Base-by-base conservation (phyloP, 2,797 vertebrate species). In the Varecia variegata region DNA sequence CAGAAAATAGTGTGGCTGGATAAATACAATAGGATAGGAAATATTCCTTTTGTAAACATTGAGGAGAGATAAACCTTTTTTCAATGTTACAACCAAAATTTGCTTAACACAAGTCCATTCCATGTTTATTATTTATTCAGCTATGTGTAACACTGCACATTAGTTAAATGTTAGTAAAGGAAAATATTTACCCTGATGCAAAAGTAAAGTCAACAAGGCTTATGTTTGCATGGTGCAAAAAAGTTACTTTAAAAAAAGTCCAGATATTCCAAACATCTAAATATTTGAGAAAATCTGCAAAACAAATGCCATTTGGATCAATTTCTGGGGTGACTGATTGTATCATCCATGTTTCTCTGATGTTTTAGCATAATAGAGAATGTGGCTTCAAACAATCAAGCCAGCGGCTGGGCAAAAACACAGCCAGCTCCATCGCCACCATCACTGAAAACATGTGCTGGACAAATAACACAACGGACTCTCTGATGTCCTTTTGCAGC, bases 251-350 rank as follows among this genome's bases (percentile, higher is more conserved):
- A 18, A 60, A 93, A 92, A 87, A 35, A 12, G 50, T 21, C 43
- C 65, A n/a, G 47, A 32, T 91, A 79, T 56, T 86, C 88, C 92
- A 95, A 95, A 95, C 45, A 93, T 67, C 80, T 82, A 94, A 89
- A 86, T 97, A 97, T 95, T 95, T 70, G 65, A 79, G 70, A 43
- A 96, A 98, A 93, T 90, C 65, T 95, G 67, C 47, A 97, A 95
- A 90, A 86, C 80, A 93, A 96, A 97, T 87, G 93, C 32, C 88
- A 96, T 94, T 94, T 97, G 96, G 94, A 94, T 91, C 83, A 27
- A 70, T 92, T 95, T 92, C 94, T 74, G 38, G 43, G 91, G 79
- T 91, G 70, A 94, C 82, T 87, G 79, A 89, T 15, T 50, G 45
- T 30, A 68, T 18, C 6, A 7, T 43, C 91, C 83, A 52, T 62